Conservation (phyloP, 2,888 invertebrate species). For the Pandemis heparana region DNA sequence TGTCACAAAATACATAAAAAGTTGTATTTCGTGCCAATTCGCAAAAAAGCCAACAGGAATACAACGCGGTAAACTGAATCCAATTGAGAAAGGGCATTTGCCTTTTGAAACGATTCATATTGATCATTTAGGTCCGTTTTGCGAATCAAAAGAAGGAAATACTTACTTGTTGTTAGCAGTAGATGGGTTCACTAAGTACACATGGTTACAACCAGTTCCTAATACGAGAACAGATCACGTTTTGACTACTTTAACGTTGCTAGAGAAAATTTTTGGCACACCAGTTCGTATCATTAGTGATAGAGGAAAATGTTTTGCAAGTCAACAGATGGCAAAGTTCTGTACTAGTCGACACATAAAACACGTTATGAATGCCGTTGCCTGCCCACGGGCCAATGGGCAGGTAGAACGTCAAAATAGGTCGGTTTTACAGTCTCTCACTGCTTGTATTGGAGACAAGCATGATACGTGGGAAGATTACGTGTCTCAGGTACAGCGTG, state of each 20-base stretch:
- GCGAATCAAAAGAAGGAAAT: conserved; percentile 36
- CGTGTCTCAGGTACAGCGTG: conserved; percentile 13
- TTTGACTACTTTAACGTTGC: conserved; percentile 16
- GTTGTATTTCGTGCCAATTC: conserved; percentile 44
- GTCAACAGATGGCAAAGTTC: conserved; percentile 7
- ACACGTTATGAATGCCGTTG: conserved; percentile 12
- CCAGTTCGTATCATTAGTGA: conserved; percentile 43
- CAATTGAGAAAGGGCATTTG: conserved; percentile 41
- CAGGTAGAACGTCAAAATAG: conserved; percentile 17
- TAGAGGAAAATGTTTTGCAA: conserved; percentile 39
- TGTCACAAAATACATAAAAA: conserved; percentile 42
- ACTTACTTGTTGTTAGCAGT: conserved; percentile 38
- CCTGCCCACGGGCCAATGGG: conserved; percentile 11
- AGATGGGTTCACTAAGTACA: conserved; percentile 41
- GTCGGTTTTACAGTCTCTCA: conserved; percentile 12
- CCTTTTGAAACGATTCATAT: conserved; percentile 41
- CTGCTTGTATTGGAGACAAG: conserved; percentile 13
- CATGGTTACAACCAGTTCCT: conserved; percentile 41
- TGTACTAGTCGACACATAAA: conserved; percentile 6
- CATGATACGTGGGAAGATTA: conserved; percentile 16
- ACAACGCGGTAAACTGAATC: conserved; percentile 37
- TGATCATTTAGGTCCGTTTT: conserved; percentile 46
- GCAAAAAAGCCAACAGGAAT: conserved; percentile 42
- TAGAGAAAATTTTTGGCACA: conserved; percentile 28
- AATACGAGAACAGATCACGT: conserved; percentile 34